Percentiles rank a stretch among this genome's conserved stretches.
These are phyloP conservation scores for Sitta europaea DNA, from an alignment of 2,113 vertebrate genomes.

Conservation along the genomic window DNA sequence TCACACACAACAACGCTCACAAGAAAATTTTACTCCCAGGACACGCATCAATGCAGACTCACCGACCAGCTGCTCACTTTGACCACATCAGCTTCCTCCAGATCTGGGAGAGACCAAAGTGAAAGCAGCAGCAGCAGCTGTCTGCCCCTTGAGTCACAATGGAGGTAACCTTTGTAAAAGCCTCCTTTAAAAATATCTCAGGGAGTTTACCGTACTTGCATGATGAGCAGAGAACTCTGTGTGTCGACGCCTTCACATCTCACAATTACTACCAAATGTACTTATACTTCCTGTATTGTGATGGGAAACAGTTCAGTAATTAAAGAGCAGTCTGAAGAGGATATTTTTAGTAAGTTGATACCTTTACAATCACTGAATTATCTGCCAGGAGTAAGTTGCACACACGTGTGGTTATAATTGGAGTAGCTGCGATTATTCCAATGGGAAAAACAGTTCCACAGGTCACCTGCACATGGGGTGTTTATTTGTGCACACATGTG, in stretches of 20 bases:
- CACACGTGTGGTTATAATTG: background rate
- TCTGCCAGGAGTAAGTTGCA: background rate
- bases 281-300: background rate
- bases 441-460: background rate
- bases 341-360: conserved; percentile 21
- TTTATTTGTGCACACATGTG: background rate
- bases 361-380: background rate
- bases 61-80: rapidly evolving
- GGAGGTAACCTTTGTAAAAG: background rate
- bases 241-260: background rate
- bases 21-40: background rate
- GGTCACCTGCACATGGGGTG: background rate
- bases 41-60: background rate
- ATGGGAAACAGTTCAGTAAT: background rate
- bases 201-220: background rate
- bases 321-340: background rate
- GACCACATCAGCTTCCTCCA: background rate
- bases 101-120: background rate
- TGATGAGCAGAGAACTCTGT: background rate
- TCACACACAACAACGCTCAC: background rate
- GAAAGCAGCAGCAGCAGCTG: background rate
- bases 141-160: background rate
- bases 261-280: background rate
- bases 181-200: background rate
- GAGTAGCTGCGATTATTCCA: background rate